phyloP scores from a whole-genome alignment of 23 tunicate genomes.

The Oikopleura albicans region DNA sequence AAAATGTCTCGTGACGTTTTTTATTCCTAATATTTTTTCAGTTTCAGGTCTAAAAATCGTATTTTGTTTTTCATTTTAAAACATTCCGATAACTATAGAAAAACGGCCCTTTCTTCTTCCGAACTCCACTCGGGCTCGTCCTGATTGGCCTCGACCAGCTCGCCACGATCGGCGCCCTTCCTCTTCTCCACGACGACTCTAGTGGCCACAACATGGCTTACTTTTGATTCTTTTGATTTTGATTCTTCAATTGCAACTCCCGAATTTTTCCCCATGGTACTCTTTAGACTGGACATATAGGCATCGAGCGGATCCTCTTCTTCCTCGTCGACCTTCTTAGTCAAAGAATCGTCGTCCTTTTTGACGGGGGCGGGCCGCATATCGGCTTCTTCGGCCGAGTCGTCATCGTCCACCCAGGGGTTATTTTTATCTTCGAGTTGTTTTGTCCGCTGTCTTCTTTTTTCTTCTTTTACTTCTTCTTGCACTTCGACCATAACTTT shows the following conservation, averaged over 20 bases:
- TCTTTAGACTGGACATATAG: conserved; percentile 56
- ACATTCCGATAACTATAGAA: no score
- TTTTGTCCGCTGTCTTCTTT: neutral
- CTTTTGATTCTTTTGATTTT: neutral
- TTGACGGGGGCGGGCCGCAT: conserved; percentile 17
- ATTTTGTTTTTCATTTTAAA: no score
- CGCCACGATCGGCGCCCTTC: neutral
- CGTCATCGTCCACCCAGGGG: conserved; percentile 17
- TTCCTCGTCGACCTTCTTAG: conserved; percentile 24
- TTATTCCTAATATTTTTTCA: no score
- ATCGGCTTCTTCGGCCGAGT: conserved; percentile 18
- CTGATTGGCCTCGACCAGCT: neutral
- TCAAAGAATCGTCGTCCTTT: neutral
- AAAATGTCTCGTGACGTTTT: no score
- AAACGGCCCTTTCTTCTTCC: conserved; percentile 11
- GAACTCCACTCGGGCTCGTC: neutral
- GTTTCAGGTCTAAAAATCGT: no score
- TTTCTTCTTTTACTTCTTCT: conserved; percentile 7
- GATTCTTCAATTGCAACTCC: neutral
- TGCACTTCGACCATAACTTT: neutral
- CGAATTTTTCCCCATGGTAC: conserved; percentile 14
- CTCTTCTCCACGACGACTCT: neutral
- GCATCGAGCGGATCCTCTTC: conserved; percentile 98
- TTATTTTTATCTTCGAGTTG: neutral
- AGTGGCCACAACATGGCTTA: neutral